Conservation (phyloP, 2,888 invertebrate genomes). For the Thysanoteuthis rhombus region DNA sequence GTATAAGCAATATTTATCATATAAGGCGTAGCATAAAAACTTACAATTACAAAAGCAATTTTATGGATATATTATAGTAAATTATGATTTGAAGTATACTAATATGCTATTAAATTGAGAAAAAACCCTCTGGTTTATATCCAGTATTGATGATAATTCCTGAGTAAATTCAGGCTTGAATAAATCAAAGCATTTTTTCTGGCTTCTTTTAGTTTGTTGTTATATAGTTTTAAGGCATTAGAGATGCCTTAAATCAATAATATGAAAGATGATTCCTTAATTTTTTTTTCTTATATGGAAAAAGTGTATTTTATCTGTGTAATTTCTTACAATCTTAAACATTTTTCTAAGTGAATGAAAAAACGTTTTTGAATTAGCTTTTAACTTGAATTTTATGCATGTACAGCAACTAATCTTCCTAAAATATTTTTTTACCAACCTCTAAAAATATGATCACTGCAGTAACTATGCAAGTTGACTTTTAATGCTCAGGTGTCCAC, state of each 20-base stretch:
- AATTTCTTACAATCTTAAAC: too few relatives aligned
- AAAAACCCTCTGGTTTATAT: too few relatives aligned
- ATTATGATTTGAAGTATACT: too few relatives aligned
- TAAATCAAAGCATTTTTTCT: not conserved
- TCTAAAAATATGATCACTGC: not conserved
- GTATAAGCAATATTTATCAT: too few relatives aligned
- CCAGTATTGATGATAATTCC: not conserved
- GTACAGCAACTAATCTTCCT: not conserved
- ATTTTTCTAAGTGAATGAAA: not conserved
- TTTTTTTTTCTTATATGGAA: not conserved
- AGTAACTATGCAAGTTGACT: not conserved
- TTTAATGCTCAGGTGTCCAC: not conserved
- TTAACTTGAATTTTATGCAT: not conserved
- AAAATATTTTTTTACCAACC: not conserved
- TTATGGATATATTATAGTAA: too few relatives aligned
- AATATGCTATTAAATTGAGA: too few relatives aligned
- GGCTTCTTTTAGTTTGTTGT: not conserved
- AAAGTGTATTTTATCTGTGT: not conserved
- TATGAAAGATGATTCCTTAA: not conserved
- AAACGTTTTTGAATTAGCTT: not conserved
- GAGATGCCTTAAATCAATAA: not conserved
- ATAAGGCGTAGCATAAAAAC: too few relatives aligned
- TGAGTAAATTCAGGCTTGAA: not conserved
- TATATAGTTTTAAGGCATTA: not conserved
- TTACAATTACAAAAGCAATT: too few relatives aligned